Conservation (phyloP, 1,140 invertebrate species). For the Brevipalpus yothersi region DNA sequence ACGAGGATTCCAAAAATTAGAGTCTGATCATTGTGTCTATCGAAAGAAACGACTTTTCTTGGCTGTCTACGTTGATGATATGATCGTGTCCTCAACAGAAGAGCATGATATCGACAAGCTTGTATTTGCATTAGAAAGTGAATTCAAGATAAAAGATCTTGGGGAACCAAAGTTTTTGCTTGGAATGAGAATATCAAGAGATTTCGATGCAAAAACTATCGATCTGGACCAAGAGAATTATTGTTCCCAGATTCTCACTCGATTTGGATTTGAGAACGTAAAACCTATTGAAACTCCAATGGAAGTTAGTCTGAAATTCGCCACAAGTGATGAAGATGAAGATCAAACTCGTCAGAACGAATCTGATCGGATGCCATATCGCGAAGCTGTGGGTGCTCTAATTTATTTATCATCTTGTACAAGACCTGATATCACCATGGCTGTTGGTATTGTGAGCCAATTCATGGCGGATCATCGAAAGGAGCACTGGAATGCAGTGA, state of each 20-base stretch:
- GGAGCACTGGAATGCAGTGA: slow-evolving; percentile 13
- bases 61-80: slow-evolving; percentile 13
- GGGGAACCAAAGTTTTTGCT: slow-evolving; percentile 6
- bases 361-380: slow-evolving; percentile 11
- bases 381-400: slow-evolving; percentile 6
- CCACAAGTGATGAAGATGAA: neutral
- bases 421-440: slow-evolving; percentile 13
- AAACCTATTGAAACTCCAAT: slow-evolving; percentile 4
- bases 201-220: too few relatives aligned
- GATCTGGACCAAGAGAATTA: slow-evolving; percentile 4
- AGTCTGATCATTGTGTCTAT: slow-evolving; percentile 7
- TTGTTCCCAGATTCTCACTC: slow-evolving; percentile 2
- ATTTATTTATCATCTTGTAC: slow-evolving; percentile 8
- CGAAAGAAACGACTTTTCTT: slow-evolving; percentile 3
- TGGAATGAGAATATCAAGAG: neutral
- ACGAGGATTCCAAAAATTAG: slow-evolving; percentile 2
- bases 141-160: neutral
- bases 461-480: slow-evolving; percentile 8
- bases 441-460: slow-evolving; percentile 7
- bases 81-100: too few relatives aligned
- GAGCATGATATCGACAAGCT: too few relatives aligned
- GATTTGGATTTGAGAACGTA: slow-evolving; percentile 9
- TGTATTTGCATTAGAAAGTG: too few relatives aligned
- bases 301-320: too few relatives aligned
- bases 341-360: neutral